Evolutionary conservation across 1,140 invertebrate species (phyloP).

Genomic region (Drosophila oshimai): DNA sequence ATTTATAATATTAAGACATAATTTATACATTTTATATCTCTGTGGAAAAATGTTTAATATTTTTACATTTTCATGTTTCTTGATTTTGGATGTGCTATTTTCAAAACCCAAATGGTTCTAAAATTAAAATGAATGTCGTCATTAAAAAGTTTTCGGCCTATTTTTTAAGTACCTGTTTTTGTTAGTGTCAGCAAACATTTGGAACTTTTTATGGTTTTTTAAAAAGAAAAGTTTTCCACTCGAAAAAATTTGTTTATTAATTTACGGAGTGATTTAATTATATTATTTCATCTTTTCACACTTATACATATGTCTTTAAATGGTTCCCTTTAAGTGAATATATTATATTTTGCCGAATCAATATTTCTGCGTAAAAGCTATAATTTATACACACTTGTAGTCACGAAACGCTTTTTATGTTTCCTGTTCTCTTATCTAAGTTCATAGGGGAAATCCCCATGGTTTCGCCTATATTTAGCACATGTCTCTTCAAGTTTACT

Average conservation of each 20-base stretch:
- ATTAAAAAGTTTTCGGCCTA: background rate
- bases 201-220: background rate
- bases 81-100: background rate
- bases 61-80: background rate
- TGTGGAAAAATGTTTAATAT: background rate
- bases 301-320: too few species aligned
- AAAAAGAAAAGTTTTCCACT: background rate
- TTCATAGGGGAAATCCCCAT: slow-evolving; percentile 10
- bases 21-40: background rate
- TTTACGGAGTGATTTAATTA: too few species aligned
- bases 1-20: background rate
- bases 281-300: too few species aligned
- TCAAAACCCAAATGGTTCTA: background rate
- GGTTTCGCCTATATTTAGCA: slow-evolving; percentile 7
- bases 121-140: background rate
- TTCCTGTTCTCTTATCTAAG: slow-evolving; percentile 15
- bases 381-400: background rate
- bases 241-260: too few species aligned
- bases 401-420: background rate
- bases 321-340: too few species aligned
- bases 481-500: background rate
- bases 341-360: background rate
- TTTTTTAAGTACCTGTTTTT: background rate
- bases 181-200: background rate
- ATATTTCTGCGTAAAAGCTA: background rate